These are phyloP conservation scores for Griposia aprilina DNA, from an alignment of 2,888 invertebrate species.

Conservation along the genomic window DNA sequence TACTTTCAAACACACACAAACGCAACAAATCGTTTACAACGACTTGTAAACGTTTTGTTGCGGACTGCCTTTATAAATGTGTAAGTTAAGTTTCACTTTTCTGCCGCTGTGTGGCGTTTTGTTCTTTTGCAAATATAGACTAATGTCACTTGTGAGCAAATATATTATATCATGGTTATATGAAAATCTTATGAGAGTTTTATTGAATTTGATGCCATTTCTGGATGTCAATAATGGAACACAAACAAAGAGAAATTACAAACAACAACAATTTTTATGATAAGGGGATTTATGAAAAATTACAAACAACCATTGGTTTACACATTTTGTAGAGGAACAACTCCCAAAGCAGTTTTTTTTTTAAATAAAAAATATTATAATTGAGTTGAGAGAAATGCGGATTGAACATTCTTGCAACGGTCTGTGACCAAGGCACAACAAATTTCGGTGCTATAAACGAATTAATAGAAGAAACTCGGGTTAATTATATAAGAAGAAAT, in stretches of 20 bases:
- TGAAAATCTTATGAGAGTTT: too few relatives aligned
- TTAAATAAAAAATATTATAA: conserved; percentile 5
- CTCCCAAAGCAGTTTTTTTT: not conserved
- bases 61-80: too few relatives aligned
- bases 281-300: conserved; percentile 1
- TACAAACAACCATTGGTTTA: not conserved
- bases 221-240: not conserved
- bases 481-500: not conserved
- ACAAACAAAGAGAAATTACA: not conserved
- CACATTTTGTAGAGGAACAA: not conserved
- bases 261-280: not conserved
- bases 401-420: not conserved
- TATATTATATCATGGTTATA: too few relatives aligned
- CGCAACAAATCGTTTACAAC: too few relatives aligned
- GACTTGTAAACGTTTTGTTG: too few relatives aligned
- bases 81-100: too few relatives aligned
- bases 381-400: conserved; percentile 5
- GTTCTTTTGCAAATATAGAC: too few relatives aligned
- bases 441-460: conserved; percentile 5
- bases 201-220: not conserved
- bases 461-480: conserved; percentile 8
- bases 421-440: conserved; percentile 9
- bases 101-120: too few relatives aligned
- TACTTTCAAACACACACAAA: too few relatives aligned
- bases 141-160: too few relatives aligned